A percentile compares a stretch with the other conserved stretches of the same genome.
Conservation (phyloP, 2,888 invertebrate genomes). For the Chromoteleia sp. region DNA sequence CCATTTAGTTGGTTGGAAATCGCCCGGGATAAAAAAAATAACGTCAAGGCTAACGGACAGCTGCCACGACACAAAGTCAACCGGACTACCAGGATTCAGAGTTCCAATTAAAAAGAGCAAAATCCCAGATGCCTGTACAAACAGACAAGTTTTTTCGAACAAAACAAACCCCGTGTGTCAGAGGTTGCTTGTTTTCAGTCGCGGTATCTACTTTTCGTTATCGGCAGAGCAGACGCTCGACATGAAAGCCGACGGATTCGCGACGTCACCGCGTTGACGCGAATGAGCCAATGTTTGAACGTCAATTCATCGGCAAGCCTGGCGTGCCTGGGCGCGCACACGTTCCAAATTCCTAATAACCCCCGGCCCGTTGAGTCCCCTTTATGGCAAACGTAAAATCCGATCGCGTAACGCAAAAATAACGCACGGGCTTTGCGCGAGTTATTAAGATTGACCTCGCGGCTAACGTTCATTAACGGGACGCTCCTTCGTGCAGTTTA, state of each 20-base stretch:
- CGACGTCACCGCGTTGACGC: constrained; percentile 30
- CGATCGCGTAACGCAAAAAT: constrained; percentile 9
- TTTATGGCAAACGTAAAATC: constrained; percentile 24
- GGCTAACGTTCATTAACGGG: constrained; percentile 24
- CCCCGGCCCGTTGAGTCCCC: neutral
- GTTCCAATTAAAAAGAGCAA: constrained; percentile 74
- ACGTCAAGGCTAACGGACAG: constrained; percentile 59
- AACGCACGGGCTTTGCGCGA: neutral
- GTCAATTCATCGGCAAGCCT: constrained; percentile 20
- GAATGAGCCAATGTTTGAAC: constrained; percentile 24
- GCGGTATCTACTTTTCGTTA: constrained; percentile 56
- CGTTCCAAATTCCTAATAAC: constrained; percentile 32
- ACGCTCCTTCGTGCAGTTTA: constrained; percentile 9
- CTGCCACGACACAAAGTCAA: constrained; percentile 67
- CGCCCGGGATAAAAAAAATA: constrained; percentile 19
- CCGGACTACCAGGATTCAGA: constrained; percentile 63
- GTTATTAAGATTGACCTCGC: constrained; percentile 28
- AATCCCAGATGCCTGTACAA: constrained; percentile 67
- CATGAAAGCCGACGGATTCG: constrained; percentile 32
- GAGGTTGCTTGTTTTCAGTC: constrained; percentile 70
- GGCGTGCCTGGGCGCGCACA: neutral
- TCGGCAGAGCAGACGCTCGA: constrained; percentile 36
- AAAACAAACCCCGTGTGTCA: constrained; percentile 68
- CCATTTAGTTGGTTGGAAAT: constrained; percentile 40
- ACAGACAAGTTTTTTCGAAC: constrained; percentile 66